Conservation (phyloP, 1,140 invertebrate genomes). For the Danaus plexippus region DNA sequence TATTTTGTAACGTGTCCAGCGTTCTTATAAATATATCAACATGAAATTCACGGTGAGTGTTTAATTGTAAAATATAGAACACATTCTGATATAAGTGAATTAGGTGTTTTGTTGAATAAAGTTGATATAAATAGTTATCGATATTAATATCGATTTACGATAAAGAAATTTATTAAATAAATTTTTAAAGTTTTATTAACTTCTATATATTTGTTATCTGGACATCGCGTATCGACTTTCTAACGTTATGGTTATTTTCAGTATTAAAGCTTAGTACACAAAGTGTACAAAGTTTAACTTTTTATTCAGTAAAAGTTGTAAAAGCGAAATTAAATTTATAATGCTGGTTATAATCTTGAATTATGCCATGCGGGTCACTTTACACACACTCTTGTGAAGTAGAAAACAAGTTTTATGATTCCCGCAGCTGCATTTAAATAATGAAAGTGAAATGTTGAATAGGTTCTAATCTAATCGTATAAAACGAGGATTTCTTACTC, state of each 20-base stretch:
- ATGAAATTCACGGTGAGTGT: constrained; percentile 70
- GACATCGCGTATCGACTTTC: constrained; percentile 3
- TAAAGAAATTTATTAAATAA: no score
- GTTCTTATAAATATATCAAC: constrained; percentile 52
- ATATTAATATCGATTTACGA: no score
- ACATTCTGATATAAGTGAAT: no score
- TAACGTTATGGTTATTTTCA: constrained; percentile 4
- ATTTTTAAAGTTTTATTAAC: no score
- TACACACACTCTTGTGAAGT: constrained; percentile 28
- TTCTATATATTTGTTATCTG: no score
- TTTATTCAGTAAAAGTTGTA: constrained; percentile 56
- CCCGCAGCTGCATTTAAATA: constrained; percentile 36
- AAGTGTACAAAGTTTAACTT: constrained; percentile 7
- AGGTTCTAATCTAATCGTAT: no score
- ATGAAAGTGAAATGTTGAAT: constrained; percentile 35
- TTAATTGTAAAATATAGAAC: no score
- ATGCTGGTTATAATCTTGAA: constrained; percentile 53
- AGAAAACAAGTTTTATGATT: constrained; percentile 47
- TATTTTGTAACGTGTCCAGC: constrained; percentile 31
- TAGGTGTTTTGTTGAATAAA: no score
- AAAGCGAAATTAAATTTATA: constrained; percentile 66
- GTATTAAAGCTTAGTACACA: constrained; percentile 4
- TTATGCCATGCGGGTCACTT: constrained; percentile 51
- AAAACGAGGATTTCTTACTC: no score
- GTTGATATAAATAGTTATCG: no score